Percentiles rank a stretch among this genome's conserved stretches.
Conservation (phyloP, 2,888 invertebrate genomes). For the Tinea trinotella region DNA sequence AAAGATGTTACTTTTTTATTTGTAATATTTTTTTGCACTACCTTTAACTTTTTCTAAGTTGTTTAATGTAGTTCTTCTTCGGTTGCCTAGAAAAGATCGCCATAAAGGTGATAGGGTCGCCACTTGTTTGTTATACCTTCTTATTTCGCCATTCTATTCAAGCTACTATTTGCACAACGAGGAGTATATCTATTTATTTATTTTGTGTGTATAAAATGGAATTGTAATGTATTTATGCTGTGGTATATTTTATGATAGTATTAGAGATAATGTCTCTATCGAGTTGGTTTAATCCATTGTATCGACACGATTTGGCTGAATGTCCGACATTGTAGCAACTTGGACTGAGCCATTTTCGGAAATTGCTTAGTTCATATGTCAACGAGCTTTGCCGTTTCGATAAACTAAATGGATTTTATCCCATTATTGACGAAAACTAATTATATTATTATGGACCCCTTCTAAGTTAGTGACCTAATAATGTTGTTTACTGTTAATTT, state of each 20-base stretch:
- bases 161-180: too few relatives aligned
- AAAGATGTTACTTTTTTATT: too few relatives aligned
- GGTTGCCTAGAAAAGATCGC: too few relatives aligned
- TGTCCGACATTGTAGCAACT: not conserved
- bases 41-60: too few relatives aligned
- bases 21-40: too few relatives aligned
- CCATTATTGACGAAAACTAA: not conserved
- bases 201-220: not conserved
- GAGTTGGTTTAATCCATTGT: not conserved
- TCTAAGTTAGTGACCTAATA: not conserved
- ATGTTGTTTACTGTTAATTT: not conserved
- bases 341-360: constrained; percentile 32
- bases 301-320: constrained; percentile 10
- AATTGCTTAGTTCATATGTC: constrained; percentile 64
- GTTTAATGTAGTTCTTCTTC: too few relatives aligned
- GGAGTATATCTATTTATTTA: too few relatives aligned
- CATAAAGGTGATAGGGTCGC: too few relatives aligned
- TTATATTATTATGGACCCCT: not conserved
- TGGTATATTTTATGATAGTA: not conserved
- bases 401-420: not conserved
- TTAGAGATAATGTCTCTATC: constrained; percentile 5
- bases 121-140: too few relatives aligned
- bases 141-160: too few relatives aligned
- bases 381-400: constrained; percentile 33
- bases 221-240: not conserved